Conservation (phyloP, 1,140 invertebrate genomes). For the Ganaspis sp. region DNA sequence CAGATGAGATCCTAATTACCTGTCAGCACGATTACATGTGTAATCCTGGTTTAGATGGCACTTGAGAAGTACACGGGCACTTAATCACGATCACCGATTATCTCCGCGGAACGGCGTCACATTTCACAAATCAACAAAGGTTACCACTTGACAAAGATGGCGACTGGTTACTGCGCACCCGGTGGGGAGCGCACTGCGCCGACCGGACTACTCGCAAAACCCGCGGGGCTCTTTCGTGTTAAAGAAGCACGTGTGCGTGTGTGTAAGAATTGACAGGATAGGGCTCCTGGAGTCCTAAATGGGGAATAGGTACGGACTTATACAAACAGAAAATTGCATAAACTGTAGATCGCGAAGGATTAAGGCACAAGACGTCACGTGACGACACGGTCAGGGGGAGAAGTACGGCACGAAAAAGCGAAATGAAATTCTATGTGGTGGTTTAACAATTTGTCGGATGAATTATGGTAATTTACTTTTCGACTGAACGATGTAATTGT, state of each 20-base stretch:
- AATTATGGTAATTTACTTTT: too few relatives aligned
- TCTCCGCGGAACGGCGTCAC: constrained; percentile 71
- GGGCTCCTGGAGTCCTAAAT: not conserved
- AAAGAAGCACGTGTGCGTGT: not conserved
- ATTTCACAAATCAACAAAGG: constrained; percentile 77
- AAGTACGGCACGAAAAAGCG: too few relatives aligned
- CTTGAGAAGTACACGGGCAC: constrained; percentile 47
- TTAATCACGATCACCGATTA: constrained; percentile 64
- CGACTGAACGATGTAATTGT: too few relatives aligned
- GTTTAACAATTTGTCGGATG: too few relatives aligned
- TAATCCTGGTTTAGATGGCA: constrained; percentile 46
- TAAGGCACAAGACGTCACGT: not conserved
- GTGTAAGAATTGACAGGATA: not conserved
- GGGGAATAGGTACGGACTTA: not conserved
- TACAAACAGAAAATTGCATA: not conserved
- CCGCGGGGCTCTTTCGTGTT: constrained; percentile 29
- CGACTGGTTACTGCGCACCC: constrained; percentile 58
- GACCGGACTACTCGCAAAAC: constrained; percentile 48
- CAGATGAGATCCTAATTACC: constrained; percentile 43
- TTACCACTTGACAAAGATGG: constrained; percentile 76
- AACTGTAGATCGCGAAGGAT: not conserved
- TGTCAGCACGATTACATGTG: constrained; percentile 45
- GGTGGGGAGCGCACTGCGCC: constrained; percentile 43
- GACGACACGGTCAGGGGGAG: too few relatives aligned
- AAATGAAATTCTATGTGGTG: too few relatives aligned